phyloP scores from a whole-genome alignment of 1,140 invertebrate genomes.

The Lepidotrigona ventralis region DNA sequence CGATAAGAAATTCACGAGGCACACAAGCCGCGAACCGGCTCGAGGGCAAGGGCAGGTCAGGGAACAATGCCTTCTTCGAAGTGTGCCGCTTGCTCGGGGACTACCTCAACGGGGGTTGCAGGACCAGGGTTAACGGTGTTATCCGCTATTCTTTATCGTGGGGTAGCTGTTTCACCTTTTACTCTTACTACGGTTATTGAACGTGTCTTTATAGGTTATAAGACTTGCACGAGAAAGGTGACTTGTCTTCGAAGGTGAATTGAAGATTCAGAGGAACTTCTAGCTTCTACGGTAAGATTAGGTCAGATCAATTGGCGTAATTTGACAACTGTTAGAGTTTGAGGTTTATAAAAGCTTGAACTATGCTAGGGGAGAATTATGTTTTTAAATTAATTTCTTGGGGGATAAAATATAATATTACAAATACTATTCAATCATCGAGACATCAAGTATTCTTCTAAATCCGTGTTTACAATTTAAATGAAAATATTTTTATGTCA shows the following conservation, averaged over 20 bases:
- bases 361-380: too few relatives aligned
- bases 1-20: slow-evolving; percentile 62
- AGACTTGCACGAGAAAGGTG: not conserved
- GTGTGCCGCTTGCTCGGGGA: slow-evolving; percentile 18
- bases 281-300: too few relatives aligned
- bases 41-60: slow-evolving; percentile 54
- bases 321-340: too few relatives aligned
- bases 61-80: slow-evolving; percentile 40
- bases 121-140: slow-evolving; percentile 42
- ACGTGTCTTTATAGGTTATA: not conserved
- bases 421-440: too few relatives aligned
- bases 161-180: not conserved
- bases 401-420: too few relatives aligned
- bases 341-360: too few relatives aligned
- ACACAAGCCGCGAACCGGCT: slow-evolving; percentile 32
- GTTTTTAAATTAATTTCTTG: too few relatives aligned
- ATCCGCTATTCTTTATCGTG: not conserved
- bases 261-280: not conserved
- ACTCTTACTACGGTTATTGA: not conserved
- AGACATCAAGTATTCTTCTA: too few relatives aligned
- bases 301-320: too few relatives aligned
- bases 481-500: too few relatives aligned
- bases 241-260: not conserved
- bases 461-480: too few relatives aligned
- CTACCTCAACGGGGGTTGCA: slow-evolving; percentile 40